A percentile compares a stretch with the other conserved stretches of the same genome.
phyloP scores from a whole-genome alignment of 2,888 invertebrate species.

The Scaptomyza cyrtandrae region DNA sequence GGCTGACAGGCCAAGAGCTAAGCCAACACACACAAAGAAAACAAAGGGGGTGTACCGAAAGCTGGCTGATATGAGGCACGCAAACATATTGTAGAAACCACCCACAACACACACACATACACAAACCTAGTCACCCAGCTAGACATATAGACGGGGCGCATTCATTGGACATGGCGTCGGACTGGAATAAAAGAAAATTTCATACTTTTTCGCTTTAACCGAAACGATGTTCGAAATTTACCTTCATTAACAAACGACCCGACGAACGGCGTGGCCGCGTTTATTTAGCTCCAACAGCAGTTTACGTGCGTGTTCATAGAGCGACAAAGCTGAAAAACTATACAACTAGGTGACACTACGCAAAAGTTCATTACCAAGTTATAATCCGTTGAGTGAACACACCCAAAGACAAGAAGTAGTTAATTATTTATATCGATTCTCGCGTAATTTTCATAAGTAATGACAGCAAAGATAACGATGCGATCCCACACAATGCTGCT shows the following conservation, averaged over 20 bases:
- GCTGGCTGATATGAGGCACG: conserved; percentile 50
- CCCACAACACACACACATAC: conserved; percentile 27
- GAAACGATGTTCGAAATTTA: conserved; percentile 75
- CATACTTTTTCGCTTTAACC: conserved; percentile 77
- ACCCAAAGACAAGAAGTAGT: conserved; percentile 30
- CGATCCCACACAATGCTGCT: conserved; percentile 29
- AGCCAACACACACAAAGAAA: conserved; percentile 30
- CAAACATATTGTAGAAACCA: conserved; percentile 44
- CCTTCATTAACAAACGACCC: conserved; percentile 81
- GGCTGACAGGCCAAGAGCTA: conserved; percentile 33
- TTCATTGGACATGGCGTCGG: conserved; percentile 31
- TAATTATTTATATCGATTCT: conserved; percentile 62
- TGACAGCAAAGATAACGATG: conserved; percentile 21
- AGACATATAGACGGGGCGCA: conserved; percentile 26
- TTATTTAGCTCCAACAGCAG: conserved; percentile 38
- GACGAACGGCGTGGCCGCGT: conserved; percentile 74
- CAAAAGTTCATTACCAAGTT: conserved; percentile 22
- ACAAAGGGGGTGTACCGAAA: conserved; percentile 8
- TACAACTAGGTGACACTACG: conserved; percentile 1
- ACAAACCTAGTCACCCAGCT: conserved; percentile 14
- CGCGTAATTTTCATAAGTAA: conserved; percentile 31
- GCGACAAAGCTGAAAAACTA: conserved; percentile 6
- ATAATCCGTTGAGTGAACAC: conserved; percentile 12
- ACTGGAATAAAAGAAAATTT: conserved; percentile 77
- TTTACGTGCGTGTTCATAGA: conserved; percentile 44